Evolutionary conservation across 2,113 vertebrate species (phyloP), one percentile per base, ranked within the genome.

Genomic region (Ciconia maguari): DNA sequence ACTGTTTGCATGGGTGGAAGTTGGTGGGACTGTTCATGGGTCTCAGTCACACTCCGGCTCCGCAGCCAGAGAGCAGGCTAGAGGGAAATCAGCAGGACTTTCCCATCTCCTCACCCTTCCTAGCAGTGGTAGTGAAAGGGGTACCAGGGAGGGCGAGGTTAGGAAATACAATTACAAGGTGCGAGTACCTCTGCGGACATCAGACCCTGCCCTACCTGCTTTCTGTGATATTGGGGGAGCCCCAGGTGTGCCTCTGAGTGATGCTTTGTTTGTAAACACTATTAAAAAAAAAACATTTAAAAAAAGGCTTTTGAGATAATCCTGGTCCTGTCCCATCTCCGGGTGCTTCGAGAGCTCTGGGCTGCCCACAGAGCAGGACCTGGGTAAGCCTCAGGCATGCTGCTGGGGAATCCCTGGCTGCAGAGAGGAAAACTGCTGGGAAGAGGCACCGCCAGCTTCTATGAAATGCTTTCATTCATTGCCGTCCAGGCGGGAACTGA

Each of bases 401-500:
- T 2, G 36, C 48, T 77, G 86, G 69, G 72, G 94, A 96, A 95
- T 96, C 74, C 89, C 77, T 4, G 2, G 48, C 89, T 87, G 85
- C 49, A 38, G 70, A 54, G 64, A 25, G 41, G 57, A 74, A 77
- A 87, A 76, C 42, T 93, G 64, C 91, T 92, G 89, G 93, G 87
- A 95, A 96, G 64, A 82, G 62, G 72, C 75, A 71, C 83, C 11
- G 65, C 46, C 30, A 79, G 68, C 44, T 95, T 90, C 90, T 94
- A 58, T 69, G 81, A 92, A 97, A 96, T 7, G 4, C 46, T 75
- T 94, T 92, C 78, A 88, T 95, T 96, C 85, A 86, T 81, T 85
- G 46, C 24, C 3, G 30, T 88, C 85, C 84, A 93, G 91, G 38
- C 26, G 0, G 80, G 81, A 96, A 93, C 57, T 61, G 86, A 81